phyloP scores from a whole-genome alignment of 1,140 invertebrate genomes.

The Drosophila sproati region DNA sequence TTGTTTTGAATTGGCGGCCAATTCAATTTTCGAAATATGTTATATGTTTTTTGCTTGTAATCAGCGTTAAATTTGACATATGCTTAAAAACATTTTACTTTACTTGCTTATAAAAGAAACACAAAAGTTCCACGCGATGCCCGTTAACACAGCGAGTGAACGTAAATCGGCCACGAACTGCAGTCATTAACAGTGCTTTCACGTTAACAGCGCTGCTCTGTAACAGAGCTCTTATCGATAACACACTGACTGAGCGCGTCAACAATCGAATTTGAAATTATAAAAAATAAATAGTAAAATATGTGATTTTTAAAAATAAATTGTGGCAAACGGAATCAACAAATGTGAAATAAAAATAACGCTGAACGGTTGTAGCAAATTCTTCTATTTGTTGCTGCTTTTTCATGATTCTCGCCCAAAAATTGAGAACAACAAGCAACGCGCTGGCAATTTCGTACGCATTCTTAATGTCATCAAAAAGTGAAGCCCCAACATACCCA shows the following conservation, averaged over 20 bases:
- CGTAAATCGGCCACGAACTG: background rate
- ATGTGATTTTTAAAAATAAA: background rate
- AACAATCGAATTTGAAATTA: background rate
- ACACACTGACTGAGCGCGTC: background rate
- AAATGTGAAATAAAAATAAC: too few species aligned
- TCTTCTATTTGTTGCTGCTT: slow-evolving; percentile 3
- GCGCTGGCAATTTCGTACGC: slow-evolving; percentile 26
- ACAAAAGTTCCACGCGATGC: too few species aligned
- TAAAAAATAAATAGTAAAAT: background rate
- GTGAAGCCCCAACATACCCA: slow-evolving; percentile 21
- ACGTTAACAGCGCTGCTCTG: background rate
- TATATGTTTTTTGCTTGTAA: background rate
- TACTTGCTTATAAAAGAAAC: background rate
- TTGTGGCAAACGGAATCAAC: background rate
- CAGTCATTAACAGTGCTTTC: slow-evolving; percentile 4
- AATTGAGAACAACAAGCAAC: background rate
- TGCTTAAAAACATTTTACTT: background rate
- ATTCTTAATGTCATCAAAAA: slow-evolving; percentile 59
- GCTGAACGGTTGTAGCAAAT: background rate
- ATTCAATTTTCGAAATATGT: background rate
- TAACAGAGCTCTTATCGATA: slow-evolving; percentile 23
- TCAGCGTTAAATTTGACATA: background rate
- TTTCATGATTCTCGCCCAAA: background rate
- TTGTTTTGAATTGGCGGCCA: slow-evolving; percentile 3
- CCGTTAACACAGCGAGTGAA: too few species aligned